Conservation (phyloP, 2,888 invertebrate genomes). For the Saturnia japonica region DNA sequence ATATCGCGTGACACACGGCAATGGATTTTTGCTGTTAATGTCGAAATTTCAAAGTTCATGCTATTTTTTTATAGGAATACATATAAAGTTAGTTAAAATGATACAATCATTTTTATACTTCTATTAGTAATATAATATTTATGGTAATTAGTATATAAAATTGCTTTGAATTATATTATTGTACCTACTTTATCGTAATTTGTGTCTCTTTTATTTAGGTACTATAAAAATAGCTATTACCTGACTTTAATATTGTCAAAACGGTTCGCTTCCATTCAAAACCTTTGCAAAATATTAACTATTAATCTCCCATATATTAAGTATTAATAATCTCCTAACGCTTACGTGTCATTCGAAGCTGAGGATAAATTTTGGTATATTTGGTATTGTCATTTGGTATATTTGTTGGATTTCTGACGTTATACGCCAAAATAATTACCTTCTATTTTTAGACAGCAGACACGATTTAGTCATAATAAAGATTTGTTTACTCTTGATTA, state of each 20-base stretch:
- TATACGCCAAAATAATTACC: background rate
- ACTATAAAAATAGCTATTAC: too few relatives aligned
- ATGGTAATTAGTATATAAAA: too few relatives aligned
- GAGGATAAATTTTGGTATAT: background rate
- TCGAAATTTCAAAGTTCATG: background rate
- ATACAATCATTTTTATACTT: background rate
- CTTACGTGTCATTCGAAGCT: background rate
- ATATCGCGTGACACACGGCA: conserved; percentile 5
- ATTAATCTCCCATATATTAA: conserved; percentile 5
- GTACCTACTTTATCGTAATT: too few relatives aligned
- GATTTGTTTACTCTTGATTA: background rate
- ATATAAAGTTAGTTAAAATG: background rate
- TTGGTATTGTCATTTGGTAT: too few relatives aligned
- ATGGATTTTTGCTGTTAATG: conserved; percentile 4
- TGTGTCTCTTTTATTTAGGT: too few relatives aligned
- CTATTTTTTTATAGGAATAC: background rate
- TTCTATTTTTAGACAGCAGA: conserved; percentile 1
- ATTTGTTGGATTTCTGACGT: background rate
- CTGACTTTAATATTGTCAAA: too few relatives aligned
- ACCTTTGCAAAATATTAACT: background rate
- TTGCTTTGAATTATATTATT: too few relatives aligned
- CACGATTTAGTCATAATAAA: background rate
- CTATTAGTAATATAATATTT: too few relatives aligned
- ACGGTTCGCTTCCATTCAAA: background rate
- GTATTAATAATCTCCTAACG: background rate